A percentile compares a stretch with the other conserved stretches of the same genome.
Conservation (phyloP, 2,888 invertebrate species). For the Monochamus alternatus region DNA sequence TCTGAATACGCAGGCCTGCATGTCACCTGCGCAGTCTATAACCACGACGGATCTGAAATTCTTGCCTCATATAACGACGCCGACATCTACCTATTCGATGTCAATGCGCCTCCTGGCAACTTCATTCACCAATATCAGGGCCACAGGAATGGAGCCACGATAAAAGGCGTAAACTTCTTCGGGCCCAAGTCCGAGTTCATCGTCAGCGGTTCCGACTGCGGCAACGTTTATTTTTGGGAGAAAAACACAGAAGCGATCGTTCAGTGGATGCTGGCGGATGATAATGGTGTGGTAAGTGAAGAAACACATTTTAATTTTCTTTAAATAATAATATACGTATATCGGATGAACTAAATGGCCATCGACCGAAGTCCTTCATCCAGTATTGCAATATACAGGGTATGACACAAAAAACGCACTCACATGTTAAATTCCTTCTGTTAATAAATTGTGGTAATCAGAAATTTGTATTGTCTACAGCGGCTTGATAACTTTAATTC, state of each 20-base stretch:
- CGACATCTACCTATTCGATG: constrained; percentile 91
- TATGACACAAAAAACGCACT: too few relatives aligned
- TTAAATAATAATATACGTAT: too few relatives aligned
- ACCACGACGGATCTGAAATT: constrained; percentile 91
- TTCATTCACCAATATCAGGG: constrained; percentile 75
- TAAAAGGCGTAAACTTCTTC: constrained; percentile 93
- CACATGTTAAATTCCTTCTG: too few relatives aligned
- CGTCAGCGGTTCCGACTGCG: constrained; percentile 95
- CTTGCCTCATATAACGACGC: constrained; percentile 96
- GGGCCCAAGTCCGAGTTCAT: constrained; percentile 93
- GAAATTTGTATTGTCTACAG: too few relatives aligned
- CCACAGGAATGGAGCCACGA: constrained; percentile 69
- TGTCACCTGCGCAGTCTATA: constrained; percentile 93
- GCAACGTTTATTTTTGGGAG: constrained; percentile 92
- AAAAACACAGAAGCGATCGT: constrained; percentile 89
- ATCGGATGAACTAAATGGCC: too few relatives aligned
- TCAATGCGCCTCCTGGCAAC: constrained; percentile 72
- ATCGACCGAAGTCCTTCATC: too few relatives aligned
- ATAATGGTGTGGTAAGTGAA: constrained; percentile 84
- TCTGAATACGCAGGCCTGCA: constrained; percentile 69
- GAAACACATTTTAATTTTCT: too few relatives aligned
- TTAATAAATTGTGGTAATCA: too few relatives aligned
- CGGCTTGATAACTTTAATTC: too few relatives aligned
- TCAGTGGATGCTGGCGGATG: constrained; percentile 89
- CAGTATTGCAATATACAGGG: too few relatives aligned